Conservation (phyloP, 2,888 invertebrate genomes). For the Rhagophthalmus giganteus region DNA sequence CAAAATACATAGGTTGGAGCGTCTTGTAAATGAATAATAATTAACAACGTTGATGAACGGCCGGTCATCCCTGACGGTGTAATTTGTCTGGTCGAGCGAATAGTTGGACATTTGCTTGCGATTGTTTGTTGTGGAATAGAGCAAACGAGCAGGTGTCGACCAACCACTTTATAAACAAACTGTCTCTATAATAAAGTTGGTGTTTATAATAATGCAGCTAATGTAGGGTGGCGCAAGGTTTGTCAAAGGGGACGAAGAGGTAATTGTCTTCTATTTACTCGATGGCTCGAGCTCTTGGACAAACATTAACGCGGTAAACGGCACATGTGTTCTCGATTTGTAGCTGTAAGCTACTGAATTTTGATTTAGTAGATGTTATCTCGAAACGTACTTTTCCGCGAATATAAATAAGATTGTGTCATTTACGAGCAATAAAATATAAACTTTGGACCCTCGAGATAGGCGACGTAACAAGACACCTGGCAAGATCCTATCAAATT, state of each 20-base stretch:
- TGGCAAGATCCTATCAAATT: conserved; percentile 32
- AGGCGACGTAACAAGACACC: conserved; percentile 37
- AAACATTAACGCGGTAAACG: conserved; percentile 24
- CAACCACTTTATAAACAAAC: conserved; percentile 31
- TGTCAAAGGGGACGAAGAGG: conserved; percentile 18
- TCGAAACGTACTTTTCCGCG: not conserved
- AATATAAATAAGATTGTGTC: conserved; percentile 34
- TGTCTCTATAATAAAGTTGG: conserved; percentile 8
- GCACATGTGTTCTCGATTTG: conserved; percentile 22
- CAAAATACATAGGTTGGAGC: conserved; percentile 11
- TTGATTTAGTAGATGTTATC: conserved; percentile 10
- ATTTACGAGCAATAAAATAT: conserved; percentile 35
- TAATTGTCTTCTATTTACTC: conserved; percentile 28
- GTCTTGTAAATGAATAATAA: conserved; percentile 18
- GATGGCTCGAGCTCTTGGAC: conserved; percentile 24
- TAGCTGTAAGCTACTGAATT: conserved; percentile 16
- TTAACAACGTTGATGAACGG: conserved; percentile 22
- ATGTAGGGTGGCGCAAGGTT: conserved; percentile 29
- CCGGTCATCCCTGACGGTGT: conserved; percentile 16
- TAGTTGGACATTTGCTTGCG: no score
- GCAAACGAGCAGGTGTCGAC: conserved; percentile 32
- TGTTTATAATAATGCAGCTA: conserved; percentile 36
- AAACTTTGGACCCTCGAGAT: conserved; percentile 29
- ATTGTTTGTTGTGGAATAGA: no score
- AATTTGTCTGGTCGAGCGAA: conserved; percentile 16